Percentiles rank a stretch among this genome's conserved stretches.
These are phyloP conservation scores for Dipodomys ordii DNA, from an alignment of 2,113 vertebrate species.

Conservation along the genomic window DNA sequence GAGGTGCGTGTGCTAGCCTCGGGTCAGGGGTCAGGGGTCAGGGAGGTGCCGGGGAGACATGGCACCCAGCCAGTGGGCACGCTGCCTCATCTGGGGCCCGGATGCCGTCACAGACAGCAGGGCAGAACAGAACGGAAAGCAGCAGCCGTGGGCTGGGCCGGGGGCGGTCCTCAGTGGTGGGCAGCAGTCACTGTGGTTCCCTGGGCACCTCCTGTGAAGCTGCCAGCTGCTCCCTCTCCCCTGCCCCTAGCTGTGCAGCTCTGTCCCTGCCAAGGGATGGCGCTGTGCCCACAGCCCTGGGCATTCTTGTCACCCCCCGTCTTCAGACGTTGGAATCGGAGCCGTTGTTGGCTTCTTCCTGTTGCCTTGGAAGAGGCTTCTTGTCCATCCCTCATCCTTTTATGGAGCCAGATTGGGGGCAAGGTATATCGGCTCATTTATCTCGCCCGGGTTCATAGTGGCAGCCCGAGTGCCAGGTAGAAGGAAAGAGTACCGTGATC, in stretches of 20 bases:
- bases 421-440: not conserved
- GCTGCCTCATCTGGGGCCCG: not conserved
- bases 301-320: no score
- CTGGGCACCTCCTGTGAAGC: no score
- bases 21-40: not conserved
- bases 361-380: not conserved
- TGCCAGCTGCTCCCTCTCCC: no score
- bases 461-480: not conserved
- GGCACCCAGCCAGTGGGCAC: not conserved
- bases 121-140: not conserved
- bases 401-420: not conserved
- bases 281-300: not conserved
- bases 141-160: rapidly evolving
- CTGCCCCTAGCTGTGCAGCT: no score
- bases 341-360: not conserved
- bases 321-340: rapidly evolving
- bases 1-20: not conserved
- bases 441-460: no score
- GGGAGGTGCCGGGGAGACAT: not conserved
- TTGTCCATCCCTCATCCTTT: no score
- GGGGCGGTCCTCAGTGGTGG: no score
- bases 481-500: not conserved
- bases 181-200: rapidly evolving
- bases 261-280: rapidly evolving
- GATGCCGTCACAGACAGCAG: not conserved